These are phyloP conservation scores for Ctenoplectra terminalis DNA, from an alignment of 1,140 invertebrate genomes.

Conservation along the genomic window DNA sequence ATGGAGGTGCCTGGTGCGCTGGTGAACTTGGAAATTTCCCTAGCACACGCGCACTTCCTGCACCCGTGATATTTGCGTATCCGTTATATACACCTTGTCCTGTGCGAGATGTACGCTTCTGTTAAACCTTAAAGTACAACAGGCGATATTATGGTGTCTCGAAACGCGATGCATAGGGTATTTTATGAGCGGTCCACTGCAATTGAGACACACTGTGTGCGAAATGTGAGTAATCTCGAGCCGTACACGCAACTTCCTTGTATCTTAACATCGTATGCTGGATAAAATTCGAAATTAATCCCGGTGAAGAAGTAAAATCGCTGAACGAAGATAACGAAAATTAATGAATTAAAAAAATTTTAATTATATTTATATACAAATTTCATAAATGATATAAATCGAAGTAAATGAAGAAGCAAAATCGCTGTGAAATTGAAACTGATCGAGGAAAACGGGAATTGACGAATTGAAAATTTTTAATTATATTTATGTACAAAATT, in stretches of 20 bases:
- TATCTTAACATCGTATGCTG: not conserved
- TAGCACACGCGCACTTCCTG: slow-evolving; percentile 69
- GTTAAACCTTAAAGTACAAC: slow-evolving; percentile 22
- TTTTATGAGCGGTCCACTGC: not conserved
- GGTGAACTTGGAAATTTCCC: slow-evolving; percentile 72
- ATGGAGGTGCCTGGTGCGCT: slow-evolving; percentile 64
- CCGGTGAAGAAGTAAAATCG: not conserved
- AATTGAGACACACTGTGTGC: not conserved
- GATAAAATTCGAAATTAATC: not conserved
- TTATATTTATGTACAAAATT: no score
- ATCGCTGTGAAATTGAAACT: no score
- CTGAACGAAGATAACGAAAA: not conserved
- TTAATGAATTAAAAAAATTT: no score
- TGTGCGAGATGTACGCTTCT: not conserved
- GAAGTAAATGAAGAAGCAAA: no score
- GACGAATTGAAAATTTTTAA: no score
- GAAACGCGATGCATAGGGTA: not conserved
- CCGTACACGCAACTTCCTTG: not conserved
- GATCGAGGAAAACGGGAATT: no score
- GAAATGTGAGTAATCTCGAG: not conserved
- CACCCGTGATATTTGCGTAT: slow-evolving; percentile 40
- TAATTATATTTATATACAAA: no score
- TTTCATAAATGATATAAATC: no score
- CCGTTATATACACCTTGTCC: not conserved
- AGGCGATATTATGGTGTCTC: not conserved